phyloP scores from a whole-genome alignment of 2,888 invertebrate species.

The Clanis bilineata region DNA sequence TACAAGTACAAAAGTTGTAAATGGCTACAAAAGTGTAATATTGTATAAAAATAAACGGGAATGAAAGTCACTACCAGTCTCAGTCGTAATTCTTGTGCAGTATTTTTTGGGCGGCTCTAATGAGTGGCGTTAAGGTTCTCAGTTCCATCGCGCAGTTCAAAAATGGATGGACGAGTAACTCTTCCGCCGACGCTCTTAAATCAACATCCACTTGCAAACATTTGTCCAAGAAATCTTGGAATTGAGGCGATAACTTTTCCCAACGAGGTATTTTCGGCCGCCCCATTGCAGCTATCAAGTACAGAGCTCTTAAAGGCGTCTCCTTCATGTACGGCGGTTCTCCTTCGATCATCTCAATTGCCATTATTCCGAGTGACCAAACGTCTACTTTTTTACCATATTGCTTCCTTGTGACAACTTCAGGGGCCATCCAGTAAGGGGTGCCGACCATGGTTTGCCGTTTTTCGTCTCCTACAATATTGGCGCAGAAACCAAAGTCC shows the following conservation, averaged over 20 bases:
- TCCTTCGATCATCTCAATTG: slow-evolving; percentile 96
- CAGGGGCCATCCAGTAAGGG: slow-evolving; percentile 99
- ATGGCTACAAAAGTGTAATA: slow-evolving; percentile 58
- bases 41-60: slow-evolving; percentile 45
- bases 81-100: slow-evolving; percentile 84
- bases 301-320: slow-evolving; percentile 94
- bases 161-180: slow-evolving; percentile 91
- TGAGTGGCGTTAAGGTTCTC: slow-evolving; percentile 91
- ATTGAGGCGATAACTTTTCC: slow-evolving; percentile 88
- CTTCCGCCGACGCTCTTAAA: slow-evolving; percentile 87
- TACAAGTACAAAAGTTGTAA: slow-evolving; percentile 53
- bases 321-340: slow-evolving; percentile 98
- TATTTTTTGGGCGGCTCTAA: slow-evolving; percentile 94
- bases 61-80: slow-evolving; percentile 53
- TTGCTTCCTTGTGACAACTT: slow-evolving; percentile 94
- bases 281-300: slow-evolving; percentile 97
- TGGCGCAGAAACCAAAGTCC: slow-evolving; percentile 99
- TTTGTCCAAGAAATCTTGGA: slow-evolving; percentile 92
- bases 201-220: slow-evolving; percentile 94
- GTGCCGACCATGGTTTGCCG: slow-evolving; percentile 99
- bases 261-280: slow-evolving; percentile 94
- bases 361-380: slow-evolving; percentile 99
- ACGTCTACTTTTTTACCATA: slow-evolving; percentile 97
- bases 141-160: slow-evolving; percentile 90
- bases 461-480: slow-evolving; percentile 96